Conservation (phyloP, 2,888 invertebrate species). For the Microctonus hyperodae region DNA sequence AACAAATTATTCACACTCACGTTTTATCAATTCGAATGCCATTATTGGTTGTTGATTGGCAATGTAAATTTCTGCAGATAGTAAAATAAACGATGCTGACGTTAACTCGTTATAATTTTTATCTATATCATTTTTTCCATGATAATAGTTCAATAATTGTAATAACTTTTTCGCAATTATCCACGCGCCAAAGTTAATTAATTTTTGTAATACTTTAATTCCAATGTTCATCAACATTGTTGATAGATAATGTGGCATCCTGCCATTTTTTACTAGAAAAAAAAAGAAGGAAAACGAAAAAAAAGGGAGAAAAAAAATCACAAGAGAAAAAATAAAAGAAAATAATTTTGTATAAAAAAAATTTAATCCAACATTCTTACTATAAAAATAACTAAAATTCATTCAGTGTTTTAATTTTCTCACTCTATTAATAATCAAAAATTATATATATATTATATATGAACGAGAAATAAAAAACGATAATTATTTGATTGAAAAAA, state of each 20-base stretch:
- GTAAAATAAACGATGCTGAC: constrained; percentile 41
- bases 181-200: constrained; percentile 48
- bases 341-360: neutral
- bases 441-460: too few species aligned
- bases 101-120: neutral
- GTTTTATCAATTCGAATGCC: constrained; percentile 48
- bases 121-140: constrained; percentile 33
- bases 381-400: too few species aligned
- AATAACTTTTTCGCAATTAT: constrained; percentile 48
- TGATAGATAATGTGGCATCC: constrained; percentile 11
- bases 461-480: too few species aligned
- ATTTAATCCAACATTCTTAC: neutral
- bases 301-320: neutral
- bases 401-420: too few species aligned
- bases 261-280: neutral
- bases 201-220: constrained; percentile 43
- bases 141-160: constrained; percentile 37
- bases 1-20: constrained; percentile 46
- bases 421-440: too few species aligned
- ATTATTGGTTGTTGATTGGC: constrained; percentile 49
- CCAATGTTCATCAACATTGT: constrained; percentile 44
- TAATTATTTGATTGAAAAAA: too few species aligned
- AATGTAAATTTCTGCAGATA: constrained; percentile 52
- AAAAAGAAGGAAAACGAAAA: constrained; percentile 28
- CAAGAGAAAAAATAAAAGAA: too few species aligned